phyloP scores from a whole-genome alignment of 2,888 invertebrate genomes.

The Dascillus cervinus region DNA sequence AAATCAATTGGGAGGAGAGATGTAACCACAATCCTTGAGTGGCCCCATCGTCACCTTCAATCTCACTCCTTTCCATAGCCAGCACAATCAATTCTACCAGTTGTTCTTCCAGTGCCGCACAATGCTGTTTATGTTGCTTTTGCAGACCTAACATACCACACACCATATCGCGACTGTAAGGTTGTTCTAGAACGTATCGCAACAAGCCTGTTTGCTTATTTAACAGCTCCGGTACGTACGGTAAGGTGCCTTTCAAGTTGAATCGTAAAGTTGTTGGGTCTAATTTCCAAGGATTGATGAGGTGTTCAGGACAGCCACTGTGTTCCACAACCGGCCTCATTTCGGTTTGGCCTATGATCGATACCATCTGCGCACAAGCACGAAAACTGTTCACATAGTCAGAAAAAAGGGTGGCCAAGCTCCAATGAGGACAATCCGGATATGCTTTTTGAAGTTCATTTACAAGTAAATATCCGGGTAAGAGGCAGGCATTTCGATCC shows the following conservation, averaged over 20 bases:
- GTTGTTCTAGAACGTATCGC: constrained; percentile 87
- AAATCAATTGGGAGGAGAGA: constrained; percentile 88
- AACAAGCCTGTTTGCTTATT: constrained; percentile 84
- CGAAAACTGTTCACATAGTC: constrained; percentile 90
- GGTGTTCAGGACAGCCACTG: constrained; percentile 81
- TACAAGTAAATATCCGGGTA: constrained; percentile 92
- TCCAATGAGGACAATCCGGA: constrained; percentile 90
- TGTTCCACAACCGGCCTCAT: constrained; percentile 93
- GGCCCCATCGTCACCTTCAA: constrained; percentile 48
- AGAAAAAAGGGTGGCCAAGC: constrained; percentile 76
- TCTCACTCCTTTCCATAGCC: constrained; percentile 88
- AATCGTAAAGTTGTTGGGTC: constrained; percentile 73
- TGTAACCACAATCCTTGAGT: constrained; percentile 88
- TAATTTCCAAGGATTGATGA: constrained; percentile 88
- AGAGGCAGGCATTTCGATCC: constrained; percentile 82
- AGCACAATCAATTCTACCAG: constrained; percentile 83
- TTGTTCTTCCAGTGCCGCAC: constrained; percentile 86
- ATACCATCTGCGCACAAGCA: constrained; percentile 91
- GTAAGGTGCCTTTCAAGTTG: constrained; percentile 67
- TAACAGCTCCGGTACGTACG: constrained; percentile 79
- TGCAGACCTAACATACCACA: constrained; percentile 90
- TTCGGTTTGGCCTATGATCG: constrained; percentile 81
- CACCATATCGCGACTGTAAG: constrained; percentile 94
- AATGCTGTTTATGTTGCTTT: constrained; percentile 66
- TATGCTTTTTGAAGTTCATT: constrained; percentile 90